Percentiles rank a stretch among this genome's conserved stretches.
Conservation (phyloP, 2,888 invertebrate genomes). For the Lasioglossum pauxillum region DNA sequence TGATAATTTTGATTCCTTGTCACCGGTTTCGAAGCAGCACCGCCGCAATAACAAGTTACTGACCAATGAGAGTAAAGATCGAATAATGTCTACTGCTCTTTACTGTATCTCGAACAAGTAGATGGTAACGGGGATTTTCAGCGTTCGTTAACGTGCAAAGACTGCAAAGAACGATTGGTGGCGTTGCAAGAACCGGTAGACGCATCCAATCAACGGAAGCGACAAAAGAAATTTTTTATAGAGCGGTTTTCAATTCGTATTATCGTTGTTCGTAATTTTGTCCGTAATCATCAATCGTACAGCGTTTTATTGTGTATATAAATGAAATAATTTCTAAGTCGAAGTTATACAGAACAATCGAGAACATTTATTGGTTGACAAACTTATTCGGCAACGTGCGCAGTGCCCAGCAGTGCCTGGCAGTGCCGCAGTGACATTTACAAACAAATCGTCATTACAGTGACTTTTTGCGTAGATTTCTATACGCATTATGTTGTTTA, state of each 20-base stretch:
- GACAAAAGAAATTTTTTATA: constrained; percentile 31
- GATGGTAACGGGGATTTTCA: not conserved
- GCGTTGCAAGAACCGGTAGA: not conserved
- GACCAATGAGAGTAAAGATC: not conserved
- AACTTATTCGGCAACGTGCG: not conserved
- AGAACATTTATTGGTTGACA: not conserved
- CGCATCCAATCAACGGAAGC: constrained; percentile 34
- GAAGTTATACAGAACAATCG: not conserved
- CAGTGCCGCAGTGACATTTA: not conserved
- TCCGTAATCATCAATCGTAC: not conserved
- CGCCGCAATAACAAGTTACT: not conserved
- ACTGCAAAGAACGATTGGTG: constrained; percentile 27
- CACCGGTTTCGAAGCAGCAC: not conserved
- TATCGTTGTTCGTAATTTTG: constrained; percentile 9
- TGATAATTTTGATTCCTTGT: not conserved
- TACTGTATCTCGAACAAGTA: not conserved
- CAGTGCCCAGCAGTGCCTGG: too few species aligned
- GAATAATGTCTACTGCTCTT: not conserved
- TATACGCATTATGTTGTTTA: constrained; percentile 15
- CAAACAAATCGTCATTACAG: constrained; percentile 36
- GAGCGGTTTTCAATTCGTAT: not conserved
- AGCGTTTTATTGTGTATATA: not conserved
- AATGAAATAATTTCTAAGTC: not conserved
- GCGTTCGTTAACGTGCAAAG: not conserved
- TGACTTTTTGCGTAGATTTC: constrained; percentile 3